A percentile compares a stretch with the other conserved stretches of the same genome.
Conservation (phyloP, 2,113 vertebrate species). For the Ciconia maguari region DNA sequence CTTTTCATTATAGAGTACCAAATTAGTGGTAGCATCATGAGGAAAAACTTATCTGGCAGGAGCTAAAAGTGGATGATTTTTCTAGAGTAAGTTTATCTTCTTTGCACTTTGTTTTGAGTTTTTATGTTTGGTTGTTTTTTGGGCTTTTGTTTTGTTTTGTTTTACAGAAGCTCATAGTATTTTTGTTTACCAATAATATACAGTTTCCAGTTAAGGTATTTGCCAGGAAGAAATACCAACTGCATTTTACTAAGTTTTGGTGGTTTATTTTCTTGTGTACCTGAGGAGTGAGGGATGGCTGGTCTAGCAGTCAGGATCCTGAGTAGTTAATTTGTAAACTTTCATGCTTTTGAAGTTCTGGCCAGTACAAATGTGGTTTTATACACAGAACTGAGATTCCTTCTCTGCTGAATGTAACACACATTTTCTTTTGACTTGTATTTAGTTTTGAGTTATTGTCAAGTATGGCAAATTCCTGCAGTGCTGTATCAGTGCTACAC, state of each 20-base stretch:
- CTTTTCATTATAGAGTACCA: neutral
- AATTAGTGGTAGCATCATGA: neutral
- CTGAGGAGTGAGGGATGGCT: neutral
- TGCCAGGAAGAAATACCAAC: neutral
- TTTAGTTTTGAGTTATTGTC: slow-evolving; percentile 90
- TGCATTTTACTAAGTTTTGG: neutral
- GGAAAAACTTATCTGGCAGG: neutral
- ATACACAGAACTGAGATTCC: neutral
- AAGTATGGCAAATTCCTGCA: slow-evolving; percentile 84
- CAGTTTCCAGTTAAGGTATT: neutral
- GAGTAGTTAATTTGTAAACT: neutral
- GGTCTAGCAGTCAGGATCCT: neutral
- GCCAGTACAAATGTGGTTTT: neutral
- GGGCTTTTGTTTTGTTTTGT: neutral
- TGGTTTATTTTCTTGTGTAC: neutral
- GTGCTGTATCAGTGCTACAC: slow-evolving; percentile 90
- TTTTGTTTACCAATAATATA: neutral
- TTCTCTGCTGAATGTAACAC: neutral
- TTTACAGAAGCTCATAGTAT: neutral
- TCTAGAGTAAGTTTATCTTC: neutral
- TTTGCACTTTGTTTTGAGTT: neutral
- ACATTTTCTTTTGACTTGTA: accelerated
- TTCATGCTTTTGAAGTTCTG: neutral
- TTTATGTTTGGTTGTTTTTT: neutral
- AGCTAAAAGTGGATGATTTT: neutral